Conservation (phyloP, 2,113 vertebrate species). For the Pristiophorus japonicus region DNA sequence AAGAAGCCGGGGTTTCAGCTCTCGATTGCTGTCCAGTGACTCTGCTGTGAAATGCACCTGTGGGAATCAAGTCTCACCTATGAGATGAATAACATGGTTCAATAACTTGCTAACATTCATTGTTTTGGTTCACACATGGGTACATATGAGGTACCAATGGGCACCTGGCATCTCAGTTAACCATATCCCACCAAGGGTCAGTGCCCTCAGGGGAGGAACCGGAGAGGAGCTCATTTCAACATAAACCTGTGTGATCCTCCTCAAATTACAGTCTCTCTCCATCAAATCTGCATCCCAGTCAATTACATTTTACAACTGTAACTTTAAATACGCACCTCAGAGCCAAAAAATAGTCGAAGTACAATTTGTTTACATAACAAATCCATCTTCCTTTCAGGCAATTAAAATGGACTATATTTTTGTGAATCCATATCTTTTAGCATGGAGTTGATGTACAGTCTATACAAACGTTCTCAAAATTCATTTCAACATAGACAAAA, state of each 20-base stretch:
- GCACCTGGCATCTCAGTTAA: background rate
- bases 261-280: background rate
- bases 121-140: background rate
- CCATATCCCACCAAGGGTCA: too few relatives aligned
- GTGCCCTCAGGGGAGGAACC: background rate
- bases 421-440: background rate
- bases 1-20: background rate
- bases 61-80: background rate
- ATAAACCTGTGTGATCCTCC: background rate
- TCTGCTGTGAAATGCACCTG: background rate
- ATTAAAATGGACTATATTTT: background rate
- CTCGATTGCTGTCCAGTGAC: background rate
- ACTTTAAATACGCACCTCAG: background rate
- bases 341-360: background rate
- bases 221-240: background rate
- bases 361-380: background rate
- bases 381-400: background rate
- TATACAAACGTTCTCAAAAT: conserved; percentile 5
- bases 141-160: background rate
- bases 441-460: background rate
- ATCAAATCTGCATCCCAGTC: background rate
- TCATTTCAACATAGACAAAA: background rate
- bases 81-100: background rate
- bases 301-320: background rate
- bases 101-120: background rate